phyloP scores from a whole-genome alignment of 2,888 invertebrate species.

The Brenthis hecate region DNA sequence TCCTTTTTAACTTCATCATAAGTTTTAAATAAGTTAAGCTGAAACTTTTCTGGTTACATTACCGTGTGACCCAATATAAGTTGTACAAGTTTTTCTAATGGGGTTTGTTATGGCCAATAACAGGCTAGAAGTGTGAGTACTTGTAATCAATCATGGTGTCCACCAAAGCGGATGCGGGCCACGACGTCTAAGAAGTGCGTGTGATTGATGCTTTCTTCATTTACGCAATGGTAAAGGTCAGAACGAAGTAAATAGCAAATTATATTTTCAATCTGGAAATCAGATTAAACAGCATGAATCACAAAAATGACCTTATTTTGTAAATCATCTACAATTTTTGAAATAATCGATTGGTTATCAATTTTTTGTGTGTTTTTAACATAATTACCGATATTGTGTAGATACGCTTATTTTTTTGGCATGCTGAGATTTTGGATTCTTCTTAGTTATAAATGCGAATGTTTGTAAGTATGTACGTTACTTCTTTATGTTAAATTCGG shows the following conservation, averaged over 20 bases:
- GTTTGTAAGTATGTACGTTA: too few relatives aligned
- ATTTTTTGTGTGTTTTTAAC: too few relatives aligned
- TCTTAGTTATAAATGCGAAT: too few relatives aligned
- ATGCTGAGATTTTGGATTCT: too few relatives aligned
- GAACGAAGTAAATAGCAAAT: background rate
- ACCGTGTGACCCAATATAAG: constrained; percentile 12
- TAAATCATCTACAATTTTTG: background rate
- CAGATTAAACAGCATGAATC: background rate
- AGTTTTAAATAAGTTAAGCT: background rate
- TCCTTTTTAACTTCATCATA: background rate
- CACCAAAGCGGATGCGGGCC: constrained; percentile 31
- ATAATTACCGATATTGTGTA: too few relatives aligned
- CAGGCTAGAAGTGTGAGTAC: background rate
- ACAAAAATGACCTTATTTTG: background rate
- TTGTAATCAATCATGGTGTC: constrained; percentile 26
- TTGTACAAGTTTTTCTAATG: constrained; percentile 6
- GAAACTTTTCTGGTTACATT: background rate
- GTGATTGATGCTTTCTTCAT: constrained; percentile 25
- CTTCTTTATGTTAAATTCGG: too few relatives aligned
- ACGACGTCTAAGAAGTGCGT: constrained; percentile 12
- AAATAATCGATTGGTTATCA: too few relatives aligned
- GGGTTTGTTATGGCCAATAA: constrained; percentile 13
- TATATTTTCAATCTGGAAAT: too few relatives aligned
- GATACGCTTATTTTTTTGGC: too few relatives aligned
- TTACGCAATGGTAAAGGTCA: background rate